A percentile compares a stretch with the other conserved stretches of the same genome.
phyloP scores from a whole-genome alignment of 1,140 invertebrate genomes.

The Psilanteris sp. region DNA sequence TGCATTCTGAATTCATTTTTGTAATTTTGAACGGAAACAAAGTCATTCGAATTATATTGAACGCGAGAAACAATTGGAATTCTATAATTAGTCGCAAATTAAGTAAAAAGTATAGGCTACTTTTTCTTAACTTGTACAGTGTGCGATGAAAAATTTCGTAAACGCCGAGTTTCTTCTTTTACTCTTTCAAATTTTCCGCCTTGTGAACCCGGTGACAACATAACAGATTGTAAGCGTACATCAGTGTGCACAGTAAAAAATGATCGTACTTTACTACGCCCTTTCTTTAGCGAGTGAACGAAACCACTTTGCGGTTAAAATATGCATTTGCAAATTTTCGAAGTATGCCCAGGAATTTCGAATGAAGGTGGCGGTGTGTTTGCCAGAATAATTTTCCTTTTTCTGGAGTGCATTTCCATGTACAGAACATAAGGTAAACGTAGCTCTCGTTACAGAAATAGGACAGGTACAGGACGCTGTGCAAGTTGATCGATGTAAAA shows the following conservation, averaged over 20 bases:
- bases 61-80: not conserved
- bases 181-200: slow-evolving; percentile 55
- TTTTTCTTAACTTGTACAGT: slow-evolving; percentile 10
- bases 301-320: slow-evolving; percentile 69
- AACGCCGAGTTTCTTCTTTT: slow-evolving; percentile 54
- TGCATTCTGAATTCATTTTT: too few relatives aligned
- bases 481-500: slow-evolving; percentile 37
- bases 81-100: not conserved
- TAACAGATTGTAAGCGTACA: slow-evolving; percentile 60
- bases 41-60: too few relatives aligned
- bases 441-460: slow-evolving; percentile 52
- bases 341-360: slow-evolving; percentile 58
- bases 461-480: slow-evolving; percentile 15
- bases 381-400: slow-evolving; percentile 58
- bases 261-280: slow-evolving; percentile 59
- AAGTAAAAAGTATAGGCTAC: not conserved
- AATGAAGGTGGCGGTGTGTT: slow-evolving; percentile 50
- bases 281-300: slow-evolving; percentile 55
- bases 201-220: slow-evolving; percentile 57
- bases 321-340: slow-evolving; percentile 67
- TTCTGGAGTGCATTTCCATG: slow-evolving; percentile 65
- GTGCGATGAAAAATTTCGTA: slow-evolving; percentile 54
- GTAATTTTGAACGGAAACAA: too few relatives aligned
- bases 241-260: slow-evolving; percentile 66
- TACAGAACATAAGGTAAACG: slow-evolving; percentile 58